phyloP scores from a whole-genome alignment of 2,797 vertebrate species.

The Alosa sapidissima region DNA sequence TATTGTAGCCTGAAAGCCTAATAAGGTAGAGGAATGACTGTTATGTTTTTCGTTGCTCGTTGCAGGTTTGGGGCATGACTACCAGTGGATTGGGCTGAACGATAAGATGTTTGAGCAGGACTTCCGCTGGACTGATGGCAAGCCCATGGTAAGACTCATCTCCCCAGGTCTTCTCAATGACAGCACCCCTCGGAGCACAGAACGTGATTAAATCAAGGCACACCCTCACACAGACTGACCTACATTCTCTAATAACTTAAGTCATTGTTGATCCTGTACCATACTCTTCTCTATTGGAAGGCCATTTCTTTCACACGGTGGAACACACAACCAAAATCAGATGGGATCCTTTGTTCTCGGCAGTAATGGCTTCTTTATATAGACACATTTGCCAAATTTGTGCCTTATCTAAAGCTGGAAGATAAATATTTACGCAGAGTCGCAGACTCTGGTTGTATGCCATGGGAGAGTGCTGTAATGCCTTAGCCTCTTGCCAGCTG shows the following conservation, averaged over 20 bases:
- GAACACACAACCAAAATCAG: neutral
- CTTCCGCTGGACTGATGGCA: slow-evolving; percentile 94
- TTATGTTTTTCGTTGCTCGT: slow-evolving; percentile 42
- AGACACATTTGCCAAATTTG: neutral
- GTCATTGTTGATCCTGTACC: slow-evolving; percentile 3
- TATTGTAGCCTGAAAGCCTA: slow-evolving; percentile 46
- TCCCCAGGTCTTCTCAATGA: neutral
- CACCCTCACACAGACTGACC: slow-evolving; percentile 18
- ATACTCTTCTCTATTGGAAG: neutral
- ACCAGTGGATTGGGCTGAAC: slow-evolving; percentile 96
- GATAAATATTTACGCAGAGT: slow-evolving; percentile 16
- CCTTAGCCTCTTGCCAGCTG: neutral
- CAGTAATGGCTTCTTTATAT: neutral
- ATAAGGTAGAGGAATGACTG: slow-evolving; percentile 53
- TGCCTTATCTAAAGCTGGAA: slow-evolving; percentile 19
- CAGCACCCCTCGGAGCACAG: neutral
- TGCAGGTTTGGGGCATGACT: slow-evolving; percentile 90
- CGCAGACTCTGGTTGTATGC: neutral
- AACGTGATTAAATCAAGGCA: slow-evolving; percentile 5
- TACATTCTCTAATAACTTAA: slow-evolving; percentile 19
- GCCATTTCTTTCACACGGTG: slow-evolving; percentile 8
- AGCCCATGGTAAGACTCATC: slow-evolving; percentile 79
- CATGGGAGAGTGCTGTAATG: neutral
- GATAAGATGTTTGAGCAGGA: slow-evolving; percentile 97
- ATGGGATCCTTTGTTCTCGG: neutral